Base-by-base conservation (phyloP, 2,113 vertebrate genomes). In the Gallinago paraguaiae region DNA sequence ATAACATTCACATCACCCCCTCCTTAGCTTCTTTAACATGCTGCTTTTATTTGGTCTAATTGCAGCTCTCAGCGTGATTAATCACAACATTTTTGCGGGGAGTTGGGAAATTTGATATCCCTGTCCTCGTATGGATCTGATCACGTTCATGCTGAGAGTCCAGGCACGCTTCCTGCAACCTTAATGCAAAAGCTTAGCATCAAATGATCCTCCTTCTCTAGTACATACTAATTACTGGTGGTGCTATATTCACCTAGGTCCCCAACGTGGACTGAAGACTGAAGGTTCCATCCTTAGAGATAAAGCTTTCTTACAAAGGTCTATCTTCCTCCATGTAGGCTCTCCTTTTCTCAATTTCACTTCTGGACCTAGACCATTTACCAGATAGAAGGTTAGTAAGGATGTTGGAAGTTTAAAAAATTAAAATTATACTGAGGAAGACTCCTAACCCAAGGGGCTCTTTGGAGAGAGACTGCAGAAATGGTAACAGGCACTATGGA, bases 21-120 rank as follows among this genome's bases (percentile, higher is more conserved):
- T 80, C 6, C 85, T 76, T 63, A 89, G 72, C 43, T 88, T 67
- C 86, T 96, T 91, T 57, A 93, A 54, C 88, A 90, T 70, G 59
- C 76, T 93, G 90, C 81, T 96, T 93, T 95, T 94, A 94, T 96
- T 96, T 95, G 91, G 72, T 96, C 74, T 96, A 93, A 93, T 82
- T 90, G 94, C 83, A 88, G 53, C 89, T 90, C 86, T 54, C 70
- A 71, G 85, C 39, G 0, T 96, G 93, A 96, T 97, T 93, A 96
- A 96, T 94, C 94, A 94, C 94, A 93, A 80, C 83, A 92, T 93
- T 91, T 97, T 93, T 92, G 81, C 0, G 45, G 89, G 86, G 75
- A 86, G 70, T 50, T 80, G 79, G 89, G 95, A 93, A 96, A 94
- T 87, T 93, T 43, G 46, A 60, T 92, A 94, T 71, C 76, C 74